Percentiles rank a stretch among this genome's conserved stretches.
Evolutionary conservation across 2,797 vertebrate genomes (phyloP).

Genomic region (Melopsittacus undulatus): DNA sequence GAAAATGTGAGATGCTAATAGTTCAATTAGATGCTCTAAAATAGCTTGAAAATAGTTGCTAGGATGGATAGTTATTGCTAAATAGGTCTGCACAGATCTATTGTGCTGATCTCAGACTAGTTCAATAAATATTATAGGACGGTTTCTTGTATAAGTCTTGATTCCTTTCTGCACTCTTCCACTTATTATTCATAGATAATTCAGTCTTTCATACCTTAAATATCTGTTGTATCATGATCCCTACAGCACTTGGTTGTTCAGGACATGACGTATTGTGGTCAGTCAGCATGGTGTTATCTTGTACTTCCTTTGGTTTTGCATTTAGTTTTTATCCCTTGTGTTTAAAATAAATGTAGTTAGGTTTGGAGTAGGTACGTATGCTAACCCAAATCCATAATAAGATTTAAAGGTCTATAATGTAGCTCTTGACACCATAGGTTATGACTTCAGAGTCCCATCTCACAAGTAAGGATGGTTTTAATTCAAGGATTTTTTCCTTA

Average conservation of each 20-base stretch:
- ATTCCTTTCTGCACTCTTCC: not conserved
- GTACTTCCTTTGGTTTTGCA: not conserved
- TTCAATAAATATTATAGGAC: not conserved
- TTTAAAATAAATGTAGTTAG: not conserved
- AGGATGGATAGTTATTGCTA: no score
- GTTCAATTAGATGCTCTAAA: not conserved
- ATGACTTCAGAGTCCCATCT: not conserved
- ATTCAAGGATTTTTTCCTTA: not conserved
- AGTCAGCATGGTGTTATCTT: not conserved
- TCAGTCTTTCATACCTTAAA: not conserved
- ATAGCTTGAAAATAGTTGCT: no score
- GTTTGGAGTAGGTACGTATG: not conserved
- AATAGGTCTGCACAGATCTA: not conserved
- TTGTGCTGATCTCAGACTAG: accelerated
- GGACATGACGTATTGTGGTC: not conserved
- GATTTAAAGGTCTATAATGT: not conserved
- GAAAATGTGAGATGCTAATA: not conserved
- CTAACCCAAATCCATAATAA: not conserved
- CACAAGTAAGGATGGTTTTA: not conserved
- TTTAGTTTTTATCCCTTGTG: not conserved
- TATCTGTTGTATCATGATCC: not conserved
- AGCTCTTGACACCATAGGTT: not conserved
- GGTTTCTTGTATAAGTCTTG: not conserved
- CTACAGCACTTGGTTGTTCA: not conserved
- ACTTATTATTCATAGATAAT: not conserved